Base-by-base conservation (phyloP, 2,113 vertebrate genomes). In the Gymnocephalus cernua region DNA sequence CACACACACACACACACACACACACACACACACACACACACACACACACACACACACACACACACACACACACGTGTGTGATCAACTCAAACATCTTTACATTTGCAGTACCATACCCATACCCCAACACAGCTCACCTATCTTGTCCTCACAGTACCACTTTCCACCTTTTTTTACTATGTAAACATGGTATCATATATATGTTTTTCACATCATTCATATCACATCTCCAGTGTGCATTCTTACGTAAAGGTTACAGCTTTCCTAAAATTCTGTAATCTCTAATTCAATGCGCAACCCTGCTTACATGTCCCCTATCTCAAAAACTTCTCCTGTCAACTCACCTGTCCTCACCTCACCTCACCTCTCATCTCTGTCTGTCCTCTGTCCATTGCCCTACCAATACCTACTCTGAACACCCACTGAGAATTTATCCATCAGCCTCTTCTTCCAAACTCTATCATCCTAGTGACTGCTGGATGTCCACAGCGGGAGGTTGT, bases 401-500 rank as follows among this genome's bases (percentile, higher is more conserved):
- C 53, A 78, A 78, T 67, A 84, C 50, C 35, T 74, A 23, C 51
- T 54, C 32, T 56, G 19, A 68, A 78, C 75, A 27, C 77, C 58
- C 14, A 41, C 61, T 47, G 73, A 83, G 80, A 89, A 78, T 83
- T 66, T 81, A 84, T 84, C 80, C 75, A 74, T 65, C 53, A 61
- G 59, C 84, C 82, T n/a, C 66, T 70, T 65, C 73, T 48, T 59
- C 59, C 56, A 72, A 50, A 59, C 69, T 74, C 48, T 62, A 4
- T 74, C 29, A 70, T 74, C 27, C 29, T 53, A 50, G 65, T 69
- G 83, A 83, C 66, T 50, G 50, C 66, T 82, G 81, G 77, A 82
- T 87, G 47, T 79, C 78, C 88, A 62, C 87, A 66, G 70, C n/a
- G 62, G 88, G 89, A 77, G 68, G 81, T 48, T 79, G 71, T 86